Evolutionary conservation across 2,113 vertebrate genomes (phyloP).

Genomic region (Oryzias celebensis): DNA sequence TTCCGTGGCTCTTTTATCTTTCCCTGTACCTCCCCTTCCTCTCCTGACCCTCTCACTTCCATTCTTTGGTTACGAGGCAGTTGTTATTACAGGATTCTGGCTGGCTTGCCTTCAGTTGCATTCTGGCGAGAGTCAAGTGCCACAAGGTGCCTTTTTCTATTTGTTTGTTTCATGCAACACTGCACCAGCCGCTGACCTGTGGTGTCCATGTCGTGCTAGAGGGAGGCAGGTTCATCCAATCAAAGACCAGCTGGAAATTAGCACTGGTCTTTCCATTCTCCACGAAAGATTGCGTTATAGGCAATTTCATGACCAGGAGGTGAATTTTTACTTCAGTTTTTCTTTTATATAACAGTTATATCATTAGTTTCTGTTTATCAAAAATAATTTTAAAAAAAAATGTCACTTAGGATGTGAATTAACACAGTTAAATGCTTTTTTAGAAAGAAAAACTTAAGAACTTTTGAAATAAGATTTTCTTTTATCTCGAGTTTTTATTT

Average conservation of each 20-base stretch:
- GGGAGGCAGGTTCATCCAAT: slow-evolving; percentile 92
- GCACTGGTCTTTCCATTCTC: slow-evolving; percentile 89
- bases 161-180: slow-evolving; percentile 99
- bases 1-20: neutral
- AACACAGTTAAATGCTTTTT: neutral
- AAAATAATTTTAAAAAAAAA: neutral
- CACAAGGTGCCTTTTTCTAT: slow-evolving; percentile 99
- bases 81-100: slow-evolving; percentile 83
- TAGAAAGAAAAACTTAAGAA: neutral
- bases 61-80: slow-evolving; percentile 64
- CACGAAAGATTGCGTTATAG: slow-evolving; percentile 77
- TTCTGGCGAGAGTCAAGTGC: slow-evolving; percentile 88
- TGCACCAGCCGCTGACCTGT: slow-evolving; percentile 97
- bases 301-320: slow-evolving; percentile 80
- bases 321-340: slow-evolving; percentile 38
- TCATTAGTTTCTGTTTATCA: neutral
- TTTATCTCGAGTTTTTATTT: slow-evolving; percentile 44
- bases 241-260: slow-evolving; percentile 93
- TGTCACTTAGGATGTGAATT: neutral
- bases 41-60: neutral
- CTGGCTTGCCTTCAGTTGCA: slow-evolving; percentile 78
- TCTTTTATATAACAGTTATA: slow-evolving; percentile 26
- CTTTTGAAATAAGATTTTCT: slow-evolving; percentile 26
- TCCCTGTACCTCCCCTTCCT: slow-evolving; percentile 1
- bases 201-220: slow-evolving; percentile 83